Evolutionary conservation across 2,888 invertebrate genomes (phyloP).

Genomic region (Plusia festucae): DNA sequence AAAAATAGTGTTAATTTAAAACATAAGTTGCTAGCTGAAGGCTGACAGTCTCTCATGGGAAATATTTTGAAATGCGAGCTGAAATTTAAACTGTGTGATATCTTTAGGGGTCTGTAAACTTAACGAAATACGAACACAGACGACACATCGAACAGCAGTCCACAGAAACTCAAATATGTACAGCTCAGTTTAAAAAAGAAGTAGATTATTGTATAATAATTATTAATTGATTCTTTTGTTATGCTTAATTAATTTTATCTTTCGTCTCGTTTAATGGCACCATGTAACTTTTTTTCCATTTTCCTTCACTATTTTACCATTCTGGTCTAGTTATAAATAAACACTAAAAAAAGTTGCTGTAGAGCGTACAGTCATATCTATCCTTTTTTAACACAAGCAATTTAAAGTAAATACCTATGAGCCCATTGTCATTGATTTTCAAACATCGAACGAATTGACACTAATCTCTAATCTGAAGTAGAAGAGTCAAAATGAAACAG

Average conservation of each 20-base stretch:
- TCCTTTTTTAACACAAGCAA: too few relatives aligned
- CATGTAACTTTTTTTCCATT: too few relatives aligned
- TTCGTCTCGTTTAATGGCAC: not conserved
- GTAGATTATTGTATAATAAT: not conserved
- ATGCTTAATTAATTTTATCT: not conserved
- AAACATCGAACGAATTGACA: slow-evolving; percentile 4
- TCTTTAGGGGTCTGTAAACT: slow-evolving; percentile 64
- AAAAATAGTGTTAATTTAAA: slow-evolving; percentile 27
- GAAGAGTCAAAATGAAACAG: not conserved
- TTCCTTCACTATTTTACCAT: too few relatives aligned
- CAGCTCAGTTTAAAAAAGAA: not conserved
- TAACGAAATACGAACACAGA: too few relatives aligned
- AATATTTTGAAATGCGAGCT: slow-evolving; percentile 80
- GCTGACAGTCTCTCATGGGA: slow-evolving; percentile 75
- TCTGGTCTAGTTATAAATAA: too few relatives aligned
- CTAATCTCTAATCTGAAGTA: not conserved
- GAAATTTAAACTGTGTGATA: slow-evolving; percentile 67
- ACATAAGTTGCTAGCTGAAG: slow-evolving; percentile 42
- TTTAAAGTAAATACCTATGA: too few relatives aligned
- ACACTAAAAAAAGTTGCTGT: too few relatives aligned
- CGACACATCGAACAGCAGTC: not conserved
- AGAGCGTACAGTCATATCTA: too few relatives aligned
- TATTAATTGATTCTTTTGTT: not conserved
- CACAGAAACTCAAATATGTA: not conserved
- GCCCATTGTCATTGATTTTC: not conserved